Conservation (phyloP, 1,140 invertebrate genomes). For the Ctenoplectra terminalis region DNA sequence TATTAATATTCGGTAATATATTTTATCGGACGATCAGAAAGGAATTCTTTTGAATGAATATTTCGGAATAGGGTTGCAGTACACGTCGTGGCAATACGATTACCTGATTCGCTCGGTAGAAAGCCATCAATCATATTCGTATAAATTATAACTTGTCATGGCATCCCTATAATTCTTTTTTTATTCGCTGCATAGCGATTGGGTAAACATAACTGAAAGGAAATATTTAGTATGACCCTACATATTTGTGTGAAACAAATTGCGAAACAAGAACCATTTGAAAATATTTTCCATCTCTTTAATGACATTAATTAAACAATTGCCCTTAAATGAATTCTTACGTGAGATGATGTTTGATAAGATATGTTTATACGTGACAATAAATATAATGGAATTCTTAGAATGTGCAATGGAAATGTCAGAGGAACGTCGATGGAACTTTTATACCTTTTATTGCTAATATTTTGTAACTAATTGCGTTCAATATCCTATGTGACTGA, state of each 20-base stretch:
- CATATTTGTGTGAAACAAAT: neutral
- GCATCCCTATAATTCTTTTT: neutral
- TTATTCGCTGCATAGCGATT: neutral
- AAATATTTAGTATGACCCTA: neutral
- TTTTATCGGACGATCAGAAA: neutral
- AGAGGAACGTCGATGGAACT: neutral
- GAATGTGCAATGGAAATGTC: neutral
- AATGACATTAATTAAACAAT: neutral
- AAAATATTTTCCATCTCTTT: neutral
- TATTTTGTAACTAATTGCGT: neutral
- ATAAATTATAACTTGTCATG: constrained; percentile 5
- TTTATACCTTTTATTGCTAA: constrained; percentile 9
- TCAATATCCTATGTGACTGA: constrained; percentile 69
- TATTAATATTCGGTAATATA: neutral
- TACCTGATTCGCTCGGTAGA: neutral
- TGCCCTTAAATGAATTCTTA: neutral
- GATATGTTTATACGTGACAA: neutral
- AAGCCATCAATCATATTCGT: neutral
- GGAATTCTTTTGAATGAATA: neutral
- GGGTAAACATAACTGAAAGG: neutral
- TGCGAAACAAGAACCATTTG: too few species aligned
- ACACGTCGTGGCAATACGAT: neutral
- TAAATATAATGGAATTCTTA: neutral
- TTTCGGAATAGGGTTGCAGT: neutral
- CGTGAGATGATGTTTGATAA: neutral